Conservation (phyloP, 2,888 invertebrate species). For the Napeogenes sylphis region DNA sequence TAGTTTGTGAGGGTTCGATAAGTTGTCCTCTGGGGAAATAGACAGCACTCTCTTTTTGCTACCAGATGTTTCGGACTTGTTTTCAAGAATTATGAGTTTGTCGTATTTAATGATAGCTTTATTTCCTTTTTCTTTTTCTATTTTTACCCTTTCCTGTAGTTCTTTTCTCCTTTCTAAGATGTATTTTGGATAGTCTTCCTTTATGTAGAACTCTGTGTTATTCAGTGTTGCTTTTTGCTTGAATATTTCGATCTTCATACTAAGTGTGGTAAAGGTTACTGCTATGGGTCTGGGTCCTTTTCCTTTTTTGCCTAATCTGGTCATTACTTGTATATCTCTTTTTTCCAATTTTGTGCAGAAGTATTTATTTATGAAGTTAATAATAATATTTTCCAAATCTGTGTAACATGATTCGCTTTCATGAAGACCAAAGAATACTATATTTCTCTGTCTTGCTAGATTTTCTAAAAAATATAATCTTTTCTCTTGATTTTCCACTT, state of each 20-base stretch:
- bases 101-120: constrained; percentile 28
- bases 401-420: constrained; percentile 23
- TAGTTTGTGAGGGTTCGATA: too few relatives aligned
- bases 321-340: constrained; percentile 23
- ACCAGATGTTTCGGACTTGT: constrained; percentile 9
- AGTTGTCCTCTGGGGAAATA: neutral
- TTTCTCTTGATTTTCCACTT: constrained; percentile 28
- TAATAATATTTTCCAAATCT: constrained; percentile 6
- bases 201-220: constrained; percentile 23
- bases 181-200: constrained; percentile 25
- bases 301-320: constrained; percentile 26
- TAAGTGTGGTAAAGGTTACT: constrained; percentile 25
- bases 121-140: constrained; percentile 28
- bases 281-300: constrained; percentile 24
- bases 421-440: constrained; percentile 26
- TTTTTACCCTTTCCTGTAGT: constrained; percentile 25
- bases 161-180: constrained; percentile 26
- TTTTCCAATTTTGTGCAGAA: neutral
- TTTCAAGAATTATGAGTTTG: constrained; percentile 24
- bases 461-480: constrained; percentile 21
- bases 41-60: constrained; percentile 25
- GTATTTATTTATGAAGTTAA: neutral
- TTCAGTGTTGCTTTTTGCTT: constrained; percentile 24
- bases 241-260: constrained; percentile 23
- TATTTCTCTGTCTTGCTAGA: constrained; percentile 20